These are phyloP conservation scores for Triops cancriformis DNA, from an alignment of 1,140 invertebrate genomes.

Conservation along the genomic window DNA sequence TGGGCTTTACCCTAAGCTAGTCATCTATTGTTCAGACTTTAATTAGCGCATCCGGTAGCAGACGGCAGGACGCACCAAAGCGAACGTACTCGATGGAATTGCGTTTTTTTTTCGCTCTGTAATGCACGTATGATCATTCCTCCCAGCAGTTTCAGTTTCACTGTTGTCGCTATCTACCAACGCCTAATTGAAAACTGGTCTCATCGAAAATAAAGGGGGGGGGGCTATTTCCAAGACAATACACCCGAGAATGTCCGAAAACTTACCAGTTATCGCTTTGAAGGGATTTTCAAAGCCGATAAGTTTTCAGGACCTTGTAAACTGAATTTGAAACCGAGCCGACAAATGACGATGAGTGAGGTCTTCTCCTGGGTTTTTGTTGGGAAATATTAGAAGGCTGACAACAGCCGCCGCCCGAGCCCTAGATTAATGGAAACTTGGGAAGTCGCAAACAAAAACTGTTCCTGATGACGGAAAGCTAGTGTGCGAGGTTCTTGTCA, in stretches of 20 bases:
- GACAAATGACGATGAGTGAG: not conserved
- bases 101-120: too few species aligned
- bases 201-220: too few species aligned
- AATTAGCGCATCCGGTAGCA: slow-evolving; percentile 2
- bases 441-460: not conserved
- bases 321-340: not conserved
- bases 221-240: too few species aligned
- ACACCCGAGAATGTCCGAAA: too few species aligned
- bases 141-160: too few species aligned
- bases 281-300: not conserved
- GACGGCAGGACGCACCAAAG: not conserved
- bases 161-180: too few species aligned
- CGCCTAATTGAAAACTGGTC: too few species aligned
- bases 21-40: not conserved
- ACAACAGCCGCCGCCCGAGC: not conserved
- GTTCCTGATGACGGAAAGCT: not conserved
- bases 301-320: not conserved
- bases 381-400: slow-evolving; percentile 2
- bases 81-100: too few species aligned
- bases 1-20: too few species aligned
- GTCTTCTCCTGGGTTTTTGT: not conserved
- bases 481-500: not conserved
- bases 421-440: not conserved
- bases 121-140: too few species aligned
- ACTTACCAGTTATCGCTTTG: not conserved